phyloP scores from a whole-genome alignment of 2,113 vertebrate species.

The Rousettus leschenaultii region DNA sequence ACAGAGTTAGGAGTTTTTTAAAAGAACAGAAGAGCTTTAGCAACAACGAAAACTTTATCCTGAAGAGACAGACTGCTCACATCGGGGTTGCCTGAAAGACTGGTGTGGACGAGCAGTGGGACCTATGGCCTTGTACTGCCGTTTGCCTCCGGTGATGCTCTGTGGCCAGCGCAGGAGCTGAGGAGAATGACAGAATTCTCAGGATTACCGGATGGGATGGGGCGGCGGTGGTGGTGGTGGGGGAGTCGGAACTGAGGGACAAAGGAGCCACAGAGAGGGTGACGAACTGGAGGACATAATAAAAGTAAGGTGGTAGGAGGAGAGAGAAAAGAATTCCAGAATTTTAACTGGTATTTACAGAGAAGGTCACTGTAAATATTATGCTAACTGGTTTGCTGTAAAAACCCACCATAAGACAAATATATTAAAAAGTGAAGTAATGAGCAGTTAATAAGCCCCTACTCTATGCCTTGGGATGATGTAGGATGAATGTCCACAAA shows the following conservation, averaged over 20 bases:
- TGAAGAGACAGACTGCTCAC: neutral
- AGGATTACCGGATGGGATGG: too few relatives aligned
- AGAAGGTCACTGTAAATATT: neutral
- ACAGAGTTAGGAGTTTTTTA: neutral
- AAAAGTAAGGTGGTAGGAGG: neutral
- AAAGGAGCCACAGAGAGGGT: neutral
- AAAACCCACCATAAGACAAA: neutral
- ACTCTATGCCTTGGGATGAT: too few relatives aligned
- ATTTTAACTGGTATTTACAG: neutral
- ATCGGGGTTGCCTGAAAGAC: neutral
- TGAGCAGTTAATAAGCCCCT: neutral
- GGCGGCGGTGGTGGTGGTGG: too few relatives aligned
- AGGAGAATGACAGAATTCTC: neutral
- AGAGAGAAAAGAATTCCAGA: neutral
- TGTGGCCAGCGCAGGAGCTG: rapidly evolving
- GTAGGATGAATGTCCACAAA: neutral
- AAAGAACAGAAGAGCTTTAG: neutral
- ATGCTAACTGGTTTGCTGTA: neutral
- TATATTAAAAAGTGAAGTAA: neutral
- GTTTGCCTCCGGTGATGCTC: neutral
- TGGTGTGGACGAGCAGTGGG: rapidly evolving
- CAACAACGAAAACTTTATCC: neutral
- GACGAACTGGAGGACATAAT: neutral
- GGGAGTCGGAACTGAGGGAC: neutral
- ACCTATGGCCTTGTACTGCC: rapidly evolving